A percentile compares a stretch with the other conserved stretches of the same genome.
phyloP scores from a whole-genome alignment of 2,888 invertebrate species.

The Phengaris arion region DNA sequence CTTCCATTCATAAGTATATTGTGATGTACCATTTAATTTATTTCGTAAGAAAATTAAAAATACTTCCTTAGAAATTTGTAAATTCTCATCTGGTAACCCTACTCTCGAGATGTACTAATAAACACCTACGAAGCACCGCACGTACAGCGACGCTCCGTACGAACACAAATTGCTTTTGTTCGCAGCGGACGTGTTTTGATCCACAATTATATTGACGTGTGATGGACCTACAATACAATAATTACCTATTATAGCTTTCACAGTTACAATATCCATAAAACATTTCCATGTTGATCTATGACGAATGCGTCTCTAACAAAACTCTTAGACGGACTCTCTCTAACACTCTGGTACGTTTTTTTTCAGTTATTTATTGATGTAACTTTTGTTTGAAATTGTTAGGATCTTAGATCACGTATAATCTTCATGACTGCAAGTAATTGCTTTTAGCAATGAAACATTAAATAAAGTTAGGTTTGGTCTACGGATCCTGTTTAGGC shows the following conservation, averaged over 20 bases:
- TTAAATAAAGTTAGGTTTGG: too few species aligned
- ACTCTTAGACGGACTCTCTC: too few species aligned
- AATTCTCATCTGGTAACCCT: not conserved
- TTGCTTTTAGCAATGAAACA: too few species aligned
- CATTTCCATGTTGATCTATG: not conserved
- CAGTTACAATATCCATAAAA: not conserved
- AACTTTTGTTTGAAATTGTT: too few species aligned
- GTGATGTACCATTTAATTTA: too few species aligned
- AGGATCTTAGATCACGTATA: too few species aligned
- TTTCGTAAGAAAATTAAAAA: not conserved
- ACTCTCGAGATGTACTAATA: conserved; percentile 49
- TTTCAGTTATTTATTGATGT: too few species aligned
- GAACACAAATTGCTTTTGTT: conserved; percentile 78
- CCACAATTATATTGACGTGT: conserved; percentile 55
- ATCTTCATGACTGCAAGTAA: too few species aligned
- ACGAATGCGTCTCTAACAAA: too few species aligned
- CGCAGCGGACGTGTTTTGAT: conserved; percentile 65
- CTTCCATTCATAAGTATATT: too few species aligned
- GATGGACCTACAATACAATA: conserved; percentile 58
- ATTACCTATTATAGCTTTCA: conserved; percentile 35
- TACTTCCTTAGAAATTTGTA: not conserved
- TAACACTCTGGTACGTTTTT: too few species aligned
- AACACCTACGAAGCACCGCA: conserved; percentile 72
- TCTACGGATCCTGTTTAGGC: too few species aligned
- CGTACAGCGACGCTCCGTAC: conserved; percentile 71